Evolutionary conservation across 2,797 vertebrate genomes (phyloP).

Genomic region (Chloroceryle inda): DNA sequence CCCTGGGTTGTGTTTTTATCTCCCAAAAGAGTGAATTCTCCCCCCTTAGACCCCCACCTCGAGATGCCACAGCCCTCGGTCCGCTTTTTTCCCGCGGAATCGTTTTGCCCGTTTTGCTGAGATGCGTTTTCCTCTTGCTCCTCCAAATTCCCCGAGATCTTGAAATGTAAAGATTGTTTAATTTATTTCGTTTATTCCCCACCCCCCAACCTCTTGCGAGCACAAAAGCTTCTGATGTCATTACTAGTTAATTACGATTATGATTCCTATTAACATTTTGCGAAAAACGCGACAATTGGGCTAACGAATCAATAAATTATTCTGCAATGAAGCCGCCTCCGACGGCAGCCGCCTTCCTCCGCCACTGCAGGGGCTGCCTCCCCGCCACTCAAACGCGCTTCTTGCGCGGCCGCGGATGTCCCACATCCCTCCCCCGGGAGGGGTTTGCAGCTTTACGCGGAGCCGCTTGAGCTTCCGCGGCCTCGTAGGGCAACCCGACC

Average conservation of each 20-base stretch:
- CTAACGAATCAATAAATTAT: not conserved
- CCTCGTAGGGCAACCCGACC: not conserved
- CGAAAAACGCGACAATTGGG: not conserved
- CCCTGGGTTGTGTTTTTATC: fast-evolving
- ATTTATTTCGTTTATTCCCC: not conserved
- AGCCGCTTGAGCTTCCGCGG: not conserved
- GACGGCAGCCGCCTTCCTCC: not conserved
- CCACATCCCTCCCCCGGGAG: no score
- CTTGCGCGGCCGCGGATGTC: not conserved
- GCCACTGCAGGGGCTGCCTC: not conserved
- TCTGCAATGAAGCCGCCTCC: not conserved
- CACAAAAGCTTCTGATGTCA: not conserved
- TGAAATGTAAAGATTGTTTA: not conserved
- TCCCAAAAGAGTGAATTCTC: not conserved
- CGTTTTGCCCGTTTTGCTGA: not conserved
- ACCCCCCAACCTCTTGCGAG: not conserved
- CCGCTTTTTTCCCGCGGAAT: not conserved
- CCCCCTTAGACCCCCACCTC: not conserved
- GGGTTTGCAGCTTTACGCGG: not conserved
- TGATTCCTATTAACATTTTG: not conserved
- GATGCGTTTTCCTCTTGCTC: not conserved
- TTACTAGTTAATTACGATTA: no score
- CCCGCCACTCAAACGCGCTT: not conserved
- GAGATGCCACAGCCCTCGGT: not conserved
- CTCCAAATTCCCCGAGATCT: not conserved